Base-by-base conservation (phyloP, 2,797 vertebrate species). In the Bradypodion ventrale region DNA sequence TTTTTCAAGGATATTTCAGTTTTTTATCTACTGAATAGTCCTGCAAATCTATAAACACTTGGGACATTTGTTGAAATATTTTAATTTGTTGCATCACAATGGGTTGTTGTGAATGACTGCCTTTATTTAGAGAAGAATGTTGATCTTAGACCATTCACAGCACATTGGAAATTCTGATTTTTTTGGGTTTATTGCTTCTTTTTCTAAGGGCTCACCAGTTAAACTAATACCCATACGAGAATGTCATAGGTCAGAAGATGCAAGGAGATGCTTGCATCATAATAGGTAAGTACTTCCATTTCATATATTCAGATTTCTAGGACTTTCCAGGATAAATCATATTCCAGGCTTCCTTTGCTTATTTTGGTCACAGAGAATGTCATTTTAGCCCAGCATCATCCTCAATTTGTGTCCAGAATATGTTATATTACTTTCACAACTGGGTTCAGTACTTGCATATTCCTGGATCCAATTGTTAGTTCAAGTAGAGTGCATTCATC, bases 171-270 rank as follows among this genome's bases (percentile, higher is more conserved):
- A 74, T 46, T 27, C 83, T 89, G 19, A 63, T 90, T 52, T 79
- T 85, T 49, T 77, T 84, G 59, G 9, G 6, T 77, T 42, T 80
- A 72, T 40, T 88, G 84, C 29, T 44, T 89, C 10, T 83, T 93
- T 92, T 87, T 25, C 88, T 19, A 92, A 99, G 98, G 94, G 92
- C 35, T 97, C 97, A 25, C 97, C 97, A 0, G 91, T 95, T 37
- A 98, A 98, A 87, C 93, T 94, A 66, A 85, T 72, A 72, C 86
- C 94, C 27, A 2, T 86, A 7, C 96, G 94, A 90, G 97, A 97
- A 29, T 91, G 88, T 90, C 94, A 94, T 69, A 96, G 96, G 93
- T 87, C 93, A 76, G 98, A 98, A 44, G 97, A 98, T 72, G 79
- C 89, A 2, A 96, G 94, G 89, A 94, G 96, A 92, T 95, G 87